Evolutionary conservation across 2,888 invertebrate genomes (phyloP).

Genomic region (Heliconius sara): DNA sequence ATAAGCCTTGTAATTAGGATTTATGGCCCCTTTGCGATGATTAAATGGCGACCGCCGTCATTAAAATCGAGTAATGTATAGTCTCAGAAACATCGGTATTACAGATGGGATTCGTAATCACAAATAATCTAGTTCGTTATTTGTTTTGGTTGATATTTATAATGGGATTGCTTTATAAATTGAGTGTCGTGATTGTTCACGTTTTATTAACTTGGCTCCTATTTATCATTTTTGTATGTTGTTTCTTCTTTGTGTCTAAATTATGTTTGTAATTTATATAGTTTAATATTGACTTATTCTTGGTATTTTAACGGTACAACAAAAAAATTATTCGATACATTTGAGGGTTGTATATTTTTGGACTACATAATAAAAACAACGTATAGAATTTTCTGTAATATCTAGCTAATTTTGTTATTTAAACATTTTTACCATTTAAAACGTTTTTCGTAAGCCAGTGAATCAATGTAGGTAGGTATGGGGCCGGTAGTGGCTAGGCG

Average conservation of each 20-base stretch:
- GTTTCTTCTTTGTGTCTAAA: neutral
- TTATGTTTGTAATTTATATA: neutral
- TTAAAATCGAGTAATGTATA: slow-evolving; percentile 65
- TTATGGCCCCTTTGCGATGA: slow-evolving; percentile 76
- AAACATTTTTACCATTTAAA: neutral
- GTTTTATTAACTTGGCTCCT: slow-evolving; percentile 12
- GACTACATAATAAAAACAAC: no score
- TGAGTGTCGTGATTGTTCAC: slow-evolving; percentile 7
- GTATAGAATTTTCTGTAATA: neutral
- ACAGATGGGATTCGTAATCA: slow-evolving; percentile 61
- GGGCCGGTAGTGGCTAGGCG: slow-evolving; percentile 23
- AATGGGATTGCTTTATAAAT: slow-evolving; percentile 26
- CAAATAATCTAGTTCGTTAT: slow-evolving; percentile 50
- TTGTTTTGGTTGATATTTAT: slow-evolving; percentile 33
- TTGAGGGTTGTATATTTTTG: no score
- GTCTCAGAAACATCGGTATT: slow-evolving; percentile 58
- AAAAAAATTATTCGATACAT: no score
- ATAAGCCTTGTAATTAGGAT: slow-evolving; percentile 80
- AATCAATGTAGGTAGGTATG: slow-evolving; percentile 23
- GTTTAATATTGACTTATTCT: neutral
- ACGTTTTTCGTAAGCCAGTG: slow-evolving; percentile 3
- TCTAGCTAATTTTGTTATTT: neutral
- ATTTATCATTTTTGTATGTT: neutral
- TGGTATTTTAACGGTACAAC: neutral
- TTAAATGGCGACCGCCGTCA: slow-evolving; percentile 67